A percentile compares a stretch with the other conserved stretches of the same genome.
These are phyloP conservation scores for Pagrus major DNA, from an alignment of 2,113 vertebrate species.

Conservation along the genomic window DNA sequence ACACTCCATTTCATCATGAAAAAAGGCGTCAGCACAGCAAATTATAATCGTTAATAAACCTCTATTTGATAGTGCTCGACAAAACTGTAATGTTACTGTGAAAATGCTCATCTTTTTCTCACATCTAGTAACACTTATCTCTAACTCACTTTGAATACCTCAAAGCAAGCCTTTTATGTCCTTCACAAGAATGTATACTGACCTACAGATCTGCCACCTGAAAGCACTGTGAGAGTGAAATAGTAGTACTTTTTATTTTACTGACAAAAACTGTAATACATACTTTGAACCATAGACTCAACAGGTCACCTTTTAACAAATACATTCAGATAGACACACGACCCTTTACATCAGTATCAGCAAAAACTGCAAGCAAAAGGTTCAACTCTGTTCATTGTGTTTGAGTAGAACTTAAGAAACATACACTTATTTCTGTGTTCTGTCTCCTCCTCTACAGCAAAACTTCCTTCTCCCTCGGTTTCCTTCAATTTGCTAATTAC, in stretches of 20 bases:
- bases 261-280: constrained; percentile 27
- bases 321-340: neutral
- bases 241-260: constrained; percentile 42
- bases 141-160: constrained; percentile 31
- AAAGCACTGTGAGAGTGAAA: constrained; percentile 42
- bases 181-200: constrained; percentile 2
- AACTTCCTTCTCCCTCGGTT: constrained; percentile 28
- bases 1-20: constrained; percentile 71
- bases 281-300: constrained; percentile 7
- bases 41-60: constrained; percentile 78
- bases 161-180: constrained; percentile 13
- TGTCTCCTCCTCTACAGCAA: constrained; percentile 22
- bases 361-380: neutral
- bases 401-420: constrained; percentile 3
- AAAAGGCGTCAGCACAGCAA: constrained; percentile 77
- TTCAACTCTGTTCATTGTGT: constrained; percentile 4
- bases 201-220: constrained; percentile 24
- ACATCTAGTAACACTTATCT: constrained; percentile 38
- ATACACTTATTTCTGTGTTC: constrained; percentile 4
- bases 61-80: constrained; percentile 67
- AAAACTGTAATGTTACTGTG: constrained; percentile 68
- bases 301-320: neutral
- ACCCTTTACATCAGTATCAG: neutral
- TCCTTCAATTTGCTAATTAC: constrained; percentile 65
- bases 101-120: constrained; percentile 56